A percentile compares a stretch with the other conserved stretches of the same genome.
Conservation (phyloP, 1,140 invertebrate species). For the Nasonia giraulti region DNA sequence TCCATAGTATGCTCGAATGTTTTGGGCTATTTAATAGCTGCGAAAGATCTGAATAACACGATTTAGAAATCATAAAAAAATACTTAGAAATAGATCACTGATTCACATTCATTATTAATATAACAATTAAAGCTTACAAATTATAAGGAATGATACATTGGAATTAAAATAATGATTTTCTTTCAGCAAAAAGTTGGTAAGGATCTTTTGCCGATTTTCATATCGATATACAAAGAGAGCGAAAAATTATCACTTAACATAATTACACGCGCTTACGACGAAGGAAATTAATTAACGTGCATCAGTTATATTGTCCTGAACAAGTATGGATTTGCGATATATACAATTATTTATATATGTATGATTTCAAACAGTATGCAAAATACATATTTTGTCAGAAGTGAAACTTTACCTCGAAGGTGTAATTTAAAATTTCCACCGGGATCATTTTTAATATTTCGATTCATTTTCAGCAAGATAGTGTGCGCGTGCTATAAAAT, state of each 20-base stretch:
- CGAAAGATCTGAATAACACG: not conserved
- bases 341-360: conserved; percentile 6
- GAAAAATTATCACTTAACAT: conserved; percentile 3
- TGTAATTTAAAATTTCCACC: conserved; percentile 7
- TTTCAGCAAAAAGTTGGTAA: not conserved
- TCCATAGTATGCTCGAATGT: conserved; percentile 4
- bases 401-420: not conserved
- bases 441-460: not conserved
- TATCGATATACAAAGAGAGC: conserved; percentile 33
- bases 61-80: conserved; percentile 19
- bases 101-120: conserved; percentile 15
- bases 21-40: not conserved
- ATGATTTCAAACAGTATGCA: conserved; percentile 29
- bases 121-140: conserved; percentile 24
- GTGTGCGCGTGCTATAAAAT: conserved; percentile 26
- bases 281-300: conserved; percentile 16
- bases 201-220: not conserved
- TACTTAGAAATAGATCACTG: not conserved
- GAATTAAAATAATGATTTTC: not conserved
- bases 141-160: conserved; percentile 39
- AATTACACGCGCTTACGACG: conserved; percentile 9
- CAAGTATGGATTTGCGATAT: conserved; percentile 34
- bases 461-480: conserved; percentile 18
- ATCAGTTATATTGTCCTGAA: conserved; percentile 39
- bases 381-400: conserved; percentile 40